Evolutionary conservation across 2,113 vertebrate genomes (phyloP), one percentile per base, ranked within the genome.

Genomic region (Tautogolabrus adspersus): DNA sequence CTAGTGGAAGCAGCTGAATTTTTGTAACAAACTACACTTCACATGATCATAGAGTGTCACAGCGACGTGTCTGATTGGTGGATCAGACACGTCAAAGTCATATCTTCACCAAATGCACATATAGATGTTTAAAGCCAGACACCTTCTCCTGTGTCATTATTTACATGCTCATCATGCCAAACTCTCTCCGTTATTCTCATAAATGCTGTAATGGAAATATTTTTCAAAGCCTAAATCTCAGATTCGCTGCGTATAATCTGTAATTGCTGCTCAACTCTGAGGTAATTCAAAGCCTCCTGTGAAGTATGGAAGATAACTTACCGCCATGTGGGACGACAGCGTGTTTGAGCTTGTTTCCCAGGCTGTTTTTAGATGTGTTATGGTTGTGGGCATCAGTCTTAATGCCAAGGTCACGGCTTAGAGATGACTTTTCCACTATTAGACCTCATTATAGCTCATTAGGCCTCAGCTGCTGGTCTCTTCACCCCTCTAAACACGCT

Each of bases 391-490:
- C 74, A 92, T 89, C 86, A 74, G 73, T 92, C 87, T 88, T 90
- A 92, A 92, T 92, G 82, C 92, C 91, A 92, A 89, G 90, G 91
- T 90, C 90, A 78, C 87, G 92, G 90, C 89, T 93, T 85, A 87
- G 88, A 89, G 90, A 94, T 90, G 90, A 75, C 76, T 92, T 93
- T 94, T 94, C 92, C 89, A 91, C 92, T 92, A 92, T 95, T 94
- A 94, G 91, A 77, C 82, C 87, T 94, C 94, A 95, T 95, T 95
- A 95, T 86, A 91, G 81, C 89, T 93, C 93, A 94, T 94, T 94
- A 94, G 80, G 65, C 86, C 69, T 94, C 94, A 94, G 94, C 93
- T 94, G 93, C 91, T 89, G 78, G 87, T 91, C 86, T 91, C 77
- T 74, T 90, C 80, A 79, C 78, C 83, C 82, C 80, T 83, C 83